phyloP scores from a whole-genome alignment of 2,888 invertebrate species.

The Pardosa pseudoannulata region DNA sequence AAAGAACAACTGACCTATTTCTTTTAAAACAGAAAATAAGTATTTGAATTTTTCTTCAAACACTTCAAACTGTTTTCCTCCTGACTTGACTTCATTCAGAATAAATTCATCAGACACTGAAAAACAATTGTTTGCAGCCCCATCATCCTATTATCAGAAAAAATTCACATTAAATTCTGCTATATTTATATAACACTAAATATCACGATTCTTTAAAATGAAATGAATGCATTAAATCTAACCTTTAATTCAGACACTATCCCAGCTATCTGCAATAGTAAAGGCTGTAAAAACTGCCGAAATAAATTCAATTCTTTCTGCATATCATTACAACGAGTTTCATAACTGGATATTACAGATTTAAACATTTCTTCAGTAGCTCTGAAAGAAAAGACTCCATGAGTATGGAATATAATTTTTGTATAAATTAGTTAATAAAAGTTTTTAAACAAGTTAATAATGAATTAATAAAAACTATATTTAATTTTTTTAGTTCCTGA shows the following conservation, averaged over 20 bases:
- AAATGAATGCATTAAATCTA: background rate
- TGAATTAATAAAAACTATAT: too few relatives aligned
- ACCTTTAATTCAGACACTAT: background rate
- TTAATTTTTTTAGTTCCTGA: too few relatives aligned
- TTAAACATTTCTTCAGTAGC: slow-evolving; percentile 54
- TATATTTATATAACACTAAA: background rate
- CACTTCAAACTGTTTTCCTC: background rate
- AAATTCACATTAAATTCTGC: background rate
- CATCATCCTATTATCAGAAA: background rate
- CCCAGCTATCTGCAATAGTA: slow-evolving; percentile 15
- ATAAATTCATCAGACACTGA: background rate
- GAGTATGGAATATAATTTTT: too few relatives aligned
- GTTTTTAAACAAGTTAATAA: too few relatives aligned
- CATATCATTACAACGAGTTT: slow-evolving; percentile 39
- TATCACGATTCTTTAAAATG: background rate
- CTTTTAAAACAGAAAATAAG: background rate
- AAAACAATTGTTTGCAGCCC: background rate
- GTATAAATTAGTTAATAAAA: too few relatives aligned
- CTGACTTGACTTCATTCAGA: background rate
- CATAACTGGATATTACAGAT: slow-evolving; percentile 51
- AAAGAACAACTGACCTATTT: background rate
- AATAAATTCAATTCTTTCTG: slow-evolving; percentile 36
- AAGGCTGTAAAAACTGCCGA: slow-evolving; percentile 16
- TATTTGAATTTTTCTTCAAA: background rate
- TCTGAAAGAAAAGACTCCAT: slow-evolving; percentile 35